Evolutionary conservation across 2,888 invertebrate species (phyloP).

Genomic region (Drosophila nr. perissopoda): DNA sequence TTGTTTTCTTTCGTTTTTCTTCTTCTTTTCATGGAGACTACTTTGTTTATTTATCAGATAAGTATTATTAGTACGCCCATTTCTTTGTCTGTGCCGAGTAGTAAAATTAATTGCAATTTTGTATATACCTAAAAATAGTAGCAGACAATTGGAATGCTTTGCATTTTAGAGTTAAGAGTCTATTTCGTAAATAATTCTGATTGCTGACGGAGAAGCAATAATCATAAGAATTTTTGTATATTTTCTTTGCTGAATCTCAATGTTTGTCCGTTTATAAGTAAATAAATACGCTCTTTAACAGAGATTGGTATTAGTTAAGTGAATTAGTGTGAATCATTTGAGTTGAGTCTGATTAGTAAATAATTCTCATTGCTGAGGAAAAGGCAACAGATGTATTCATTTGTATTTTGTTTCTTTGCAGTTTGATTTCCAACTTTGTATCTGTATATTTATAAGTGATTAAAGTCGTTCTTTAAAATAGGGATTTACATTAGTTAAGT

Average conservation of each 20-base stretch:
- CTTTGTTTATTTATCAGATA: conserved; percentile 35
- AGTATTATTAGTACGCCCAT: conserved; percentile 20
- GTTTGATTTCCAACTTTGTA: too few relatives aligned
- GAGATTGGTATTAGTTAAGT: not conserved
- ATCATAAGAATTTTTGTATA: not conserved
- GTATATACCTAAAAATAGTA: not conserved
- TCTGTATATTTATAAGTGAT: not conserved
- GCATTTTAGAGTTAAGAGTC: not conserved
- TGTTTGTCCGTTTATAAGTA: not conserved
- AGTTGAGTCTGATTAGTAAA: not conserved
- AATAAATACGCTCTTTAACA: not conserved
- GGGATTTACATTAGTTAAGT: not conserved
- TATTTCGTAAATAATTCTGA: not conserved
- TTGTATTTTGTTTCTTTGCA: not conserved
- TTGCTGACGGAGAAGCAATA: not conserved
- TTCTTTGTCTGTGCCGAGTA: conserved; percentile 1
- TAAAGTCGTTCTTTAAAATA: not conserved
- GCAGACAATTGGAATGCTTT: not conserved
- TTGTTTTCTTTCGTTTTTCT: conserved; percentile 19
- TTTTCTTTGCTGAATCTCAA: not conserved
- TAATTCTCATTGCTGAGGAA: not conserved
- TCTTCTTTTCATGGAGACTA: not conserved
- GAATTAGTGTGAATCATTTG: not conserved
- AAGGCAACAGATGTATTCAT: not conserved
- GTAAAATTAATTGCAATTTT: not conserved